phyloP scores from a whole-genome alignment of 2,888 invertebrate species.

The Leptinotarsa peninsularis region DNA sequence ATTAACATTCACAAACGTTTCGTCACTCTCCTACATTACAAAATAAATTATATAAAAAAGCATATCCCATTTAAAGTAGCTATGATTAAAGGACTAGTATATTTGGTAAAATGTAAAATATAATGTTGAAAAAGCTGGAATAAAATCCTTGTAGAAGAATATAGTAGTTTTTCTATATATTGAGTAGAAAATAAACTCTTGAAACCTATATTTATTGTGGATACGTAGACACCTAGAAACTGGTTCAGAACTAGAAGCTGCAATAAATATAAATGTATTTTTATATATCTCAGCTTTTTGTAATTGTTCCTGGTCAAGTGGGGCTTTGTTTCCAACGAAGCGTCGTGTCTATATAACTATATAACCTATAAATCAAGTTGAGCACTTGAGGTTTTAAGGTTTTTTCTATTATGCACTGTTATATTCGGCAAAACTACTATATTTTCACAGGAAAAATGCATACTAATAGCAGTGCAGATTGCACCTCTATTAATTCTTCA shows the following conservation, averaged over 20 bases:
- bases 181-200: neutral
- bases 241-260: neutral
- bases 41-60: slow-evolving; percentile 46
- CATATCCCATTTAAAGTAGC: slow-evolving; percentile 40
- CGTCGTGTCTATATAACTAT: no score
- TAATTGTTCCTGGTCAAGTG: neutral
- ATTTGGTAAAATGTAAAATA: slow-evolving; percentile 47
- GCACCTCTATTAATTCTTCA: slow-evolving; percentile 19
- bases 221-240: no score
- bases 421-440: slow-evolving; percentile 20
- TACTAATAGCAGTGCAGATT: slow-evolving; percentile 17
- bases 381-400: neutral
- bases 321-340: no score
- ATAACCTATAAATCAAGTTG: no score
- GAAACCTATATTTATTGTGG: neutral
- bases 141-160: slow-evolving; percentile 28
- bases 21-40: slow-evolving; percentile 35
- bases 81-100: slow-evolving; percentile 47
- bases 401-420: neutral
- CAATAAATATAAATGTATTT: neutral
- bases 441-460: slow-evolving; percentile 27
- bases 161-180: slow-evolving; percentile 19
- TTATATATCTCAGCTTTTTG: slow-evolving; percentile 3
- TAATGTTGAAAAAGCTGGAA: slow-evolving; percentile 38
- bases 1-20: slow-evolving; percentile 26